Conservation (phyloP, 2,113 vertebrate genomes). For the Pelecanus crispus region DNA sequence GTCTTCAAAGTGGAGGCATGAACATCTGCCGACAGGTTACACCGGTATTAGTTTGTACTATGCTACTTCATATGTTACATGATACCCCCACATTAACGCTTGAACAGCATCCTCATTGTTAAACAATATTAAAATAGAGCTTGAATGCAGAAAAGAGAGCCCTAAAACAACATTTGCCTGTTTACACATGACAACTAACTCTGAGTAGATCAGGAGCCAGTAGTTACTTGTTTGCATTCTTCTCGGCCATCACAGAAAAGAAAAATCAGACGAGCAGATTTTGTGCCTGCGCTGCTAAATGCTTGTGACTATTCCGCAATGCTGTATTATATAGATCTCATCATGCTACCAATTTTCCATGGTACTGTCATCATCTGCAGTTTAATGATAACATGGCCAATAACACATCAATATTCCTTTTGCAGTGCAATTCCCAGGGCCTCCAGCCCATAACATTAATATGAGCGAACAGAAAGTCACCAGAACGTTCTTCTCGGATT, state of each 20-base stretch:
- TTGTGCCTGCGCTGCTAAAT: background rate
- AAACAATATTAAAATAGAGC: background rate
- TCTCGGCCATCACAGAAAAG: background rate
- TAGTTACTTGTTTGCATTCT: background rate
- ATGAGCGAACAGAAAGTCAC: background rate
- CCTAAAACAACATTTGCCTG: background rate
- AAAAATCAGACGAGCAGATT: background rate
- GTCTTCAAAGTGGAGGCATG: background rate
- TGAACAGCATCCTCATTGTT: background rate
- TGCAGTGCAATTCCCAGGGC: background rate
- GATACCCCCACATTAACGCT: background rate
- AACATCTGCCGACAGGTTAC: background rate
- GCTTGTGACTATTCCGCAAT: background rate
- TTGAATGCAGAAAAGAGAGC: background rate
- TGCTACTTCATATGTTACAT: background rate
- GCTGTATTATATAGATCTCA: background rate
- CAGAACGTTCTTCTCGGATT: background rate
- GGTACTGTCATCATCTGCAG: background rate
- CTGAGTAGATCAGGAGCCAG: background rate
- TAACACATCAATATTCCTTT: background rate
- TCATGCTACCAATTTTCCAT: background rate
- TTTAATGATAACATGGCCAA: background rate
- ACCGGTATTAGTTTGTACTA: accelerated
- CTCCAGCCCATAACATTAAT: background rate
- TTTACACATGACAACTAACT: background rate